These are phyloP conservation scores for Theodoxus fluviatilis DNA, from an alignment of 2,888 invertebrate species.

Conservation along the genomic window DNA sequence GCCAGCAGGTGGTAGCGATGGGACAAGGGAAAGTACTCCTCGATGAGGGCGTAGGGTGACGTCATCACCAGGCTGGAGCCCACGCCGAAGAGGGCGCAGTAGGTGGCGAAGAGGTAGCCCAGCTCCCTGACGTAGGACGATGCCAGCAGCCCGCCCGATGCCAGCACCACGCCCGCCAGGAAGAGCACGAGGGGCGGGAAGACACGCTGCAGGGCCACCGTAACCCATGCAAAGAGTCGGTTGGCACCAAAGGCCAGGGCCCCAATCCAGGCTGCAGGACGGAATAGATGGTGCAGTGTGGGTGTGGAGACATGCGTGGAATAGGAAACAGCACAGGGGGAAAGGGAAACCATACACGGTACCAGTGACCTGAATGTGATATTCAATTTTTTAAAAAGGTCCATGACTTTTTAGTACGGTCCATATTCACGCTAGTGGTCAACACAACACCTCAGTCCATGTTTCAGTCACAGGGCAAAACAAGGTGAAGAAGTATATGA, in stretches of 20 bases:
- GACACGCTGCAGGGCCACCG: conserved; percentile 20
- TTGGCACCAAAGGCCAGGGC: conserved; percentile 27
- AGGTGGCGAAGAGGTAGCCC: conserved; percentile 30
- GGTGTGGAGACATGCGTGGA: too few relatives aligned
- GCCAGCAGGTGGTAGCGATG: conserved; percentile 38
- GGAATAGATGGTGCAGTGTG: too few relatives aligned
- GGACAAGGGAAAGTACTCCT: conserved; percentile 36
- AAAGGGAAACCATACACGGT: too few relatives aligned
- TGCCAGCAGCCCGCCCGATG: conserved; percentile 12
- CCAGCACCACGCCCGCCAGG: conserved; percentile 25
- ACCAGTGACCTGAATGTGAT: too few relatives aligned
- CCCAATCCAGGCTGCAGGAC: conserved; percentile 28
- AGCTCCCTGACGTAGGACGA: conserved; percentile 25
- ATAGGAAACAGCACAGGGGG: too few relatives aligned
- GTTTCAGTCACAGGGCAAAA: too few relatives aligned
- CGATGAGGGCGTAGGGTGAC: conserved; percentile 37
- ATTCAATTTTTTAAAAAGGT: too few relatives aligned
- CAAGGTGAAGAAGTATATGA: too few relatives aligned
- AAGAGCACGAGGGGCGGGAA: conserved; percentile 23
- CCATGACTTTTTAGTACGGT: too few relatives aligned
- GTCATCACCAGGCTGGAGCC: conserved; percentile 36
- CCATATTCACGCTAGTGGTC: too few relatives aligned
- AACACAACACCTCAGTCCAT: too few relatives aligned
- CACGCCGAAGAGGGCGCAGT: conserved; percentile 34
- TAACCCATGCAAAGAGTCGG: conserved; percentile 23